Evolutionary conservation across 2,888 invertebrate species (phyloP).

Genomic region (Leptura quadrifasciata): DNA sequence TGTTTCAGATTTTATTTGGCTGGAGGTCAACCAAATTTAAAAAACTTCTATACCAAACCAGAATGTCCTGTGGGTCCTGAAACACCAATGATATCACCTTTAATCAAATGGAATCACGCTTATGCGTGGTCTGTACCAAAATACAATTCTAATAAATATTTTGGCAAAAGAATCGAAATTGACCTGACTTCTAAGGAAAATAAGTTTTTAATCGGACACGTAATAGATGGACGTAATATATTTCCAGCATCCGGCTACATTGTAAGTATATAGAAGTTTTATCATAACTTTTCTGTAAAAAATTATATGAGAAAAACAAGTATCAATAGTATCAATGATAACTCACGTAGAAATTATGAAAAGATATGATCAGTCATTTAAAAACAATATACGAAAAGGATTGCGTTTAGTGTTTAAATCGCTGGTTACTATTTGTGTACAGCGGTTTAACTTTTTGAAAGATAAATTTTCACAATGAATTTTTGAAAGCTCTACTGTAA

Average conservation of each 20-base stretch:
- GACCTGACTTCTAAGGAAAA: slow-evolving; percentile 65
- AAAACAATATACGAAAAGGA: too few relatives aligned
- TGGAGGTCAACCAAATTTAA: slow-evolving; percentile 84
- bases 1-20: slow-evolving; percentile 81
- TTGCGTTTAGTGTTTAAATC: too few relatives aligned
- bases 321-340: too few relatives aligned
- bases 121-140: slow-evolving; percentile 84
- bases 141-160: slow-evolving; percentile 80
- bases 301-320: too few relatives aligned
- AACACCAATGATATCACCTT: slow-evolving; percentile 88
- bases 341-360: too few relatives aligned
- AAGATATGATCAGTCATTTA: too few relatives aligned
- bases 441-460: too few relatives aligned
- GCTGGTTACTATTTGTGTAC: too few relatives aligned
- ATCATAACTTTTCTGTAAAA: too few relatives aligned
- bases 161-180: slow-evolving; percentile 90
- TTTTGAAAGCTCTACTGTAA: too few relatives aligned
- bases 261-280: slow-evolving; percentile 45
- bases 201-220: slow-evolving; percentile 51
- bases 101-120: slow-evolving; percentile 91
- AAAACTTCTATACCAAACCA: slow-evolving; percentile 82
- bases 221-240: slow-evolving; percentile 59
- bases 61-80: slow-evolving; percentile 88
- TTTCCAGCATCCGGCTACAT: slow-evolving; percentile 79
- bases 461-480: too few relatives aligned